Percentiles rank a stretch among this genome's conserved stretches.
Evolutionary conservation across 2,797 vertebrate species (phyloP).

Genomic region (Oophaga sylvatica): DNA sequence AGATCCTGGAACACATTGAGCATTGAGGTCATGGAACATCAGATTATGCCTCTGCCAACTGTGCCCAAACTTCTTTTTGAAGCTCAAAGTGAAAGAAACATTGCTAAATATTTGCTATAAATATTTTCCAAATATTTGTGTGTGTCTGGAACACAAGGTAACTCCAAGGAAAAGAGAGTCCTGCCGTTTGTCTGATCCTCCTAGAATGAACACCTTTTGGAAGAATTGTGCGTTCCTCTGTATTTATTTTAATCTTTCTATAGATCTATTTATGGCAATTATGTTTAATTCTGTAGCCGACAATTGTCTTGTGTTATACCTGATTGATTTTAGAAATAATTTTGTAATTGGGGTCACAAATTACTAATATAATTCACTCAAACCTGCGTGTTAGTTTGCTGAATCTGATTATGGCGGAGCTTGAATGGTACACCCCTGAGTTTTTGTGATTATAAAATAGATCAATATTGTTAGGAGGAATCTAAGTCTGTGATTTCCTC

Average conservation of each 20-base stretch:
- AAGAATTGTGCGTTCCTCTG: conserved; percentile 1
- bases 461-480: conserved; percentile 63
- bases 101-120: not conserved
- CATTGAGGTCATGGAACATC: no score
- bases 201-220: conserved; percentile 15
- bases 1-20: not conserved
- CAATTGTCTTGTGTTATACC: conserved; percentile 58
- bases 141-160: not conserved
- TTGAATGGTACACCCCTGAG: conserved; percentile 56
- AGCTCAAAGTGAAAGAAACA: not conserved
- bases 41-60: not conserved
- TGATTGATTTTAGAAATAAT: conserved; percentile 62
- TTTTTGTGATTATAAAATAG: conserved; percentile 63
- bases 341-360: conserved; percentile 62
- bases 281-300: conserved; percentile 53
- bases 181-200: not conserved
- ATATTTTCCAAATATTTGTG: not conserved
- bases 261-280: conserved; percentile 58
- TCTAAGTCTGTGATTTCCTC: conserved; percentile 60
- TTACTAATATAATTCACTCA: conserved; percentile 62
- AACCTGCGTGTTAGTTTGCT: conserved; percentile 57
- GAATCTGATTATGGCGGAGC: conserved; percentile 56
- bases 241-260: conserved; percentile 10
- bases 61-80: not conserved
- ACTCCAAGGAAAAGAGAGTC: not conserved